Percentiles rank a stretch among this genome's conserved stretches.
These are phyloP conservation scores for Otus sunia DNA, from an alignment of 2,113 vertebrate genomes.

Conservation along the genomic window DNA sequence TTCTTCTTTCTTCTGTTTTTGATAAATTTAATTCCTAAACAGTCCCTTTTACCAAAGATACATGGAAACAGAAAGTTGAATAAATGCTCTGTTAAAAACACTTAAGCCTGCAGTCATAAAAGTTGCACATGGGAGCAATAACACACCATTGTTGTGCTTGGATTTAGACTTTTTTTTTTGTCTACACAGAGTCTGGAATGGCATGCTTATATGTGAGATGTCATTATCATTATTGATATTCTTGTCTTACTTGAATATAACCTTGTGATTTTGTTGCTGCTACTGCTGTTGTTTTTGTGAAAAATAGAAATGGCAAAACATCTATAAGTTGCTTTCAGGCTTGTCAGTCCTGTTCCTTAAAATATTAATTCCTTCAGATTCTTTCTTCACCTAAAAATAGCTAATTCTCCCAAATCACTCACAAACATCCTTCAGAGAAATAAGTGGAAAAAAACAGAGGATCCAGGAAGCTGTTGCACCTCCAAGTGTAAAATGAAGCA, in stretches of 20 bases:
- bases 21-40: neutral
- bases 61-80: neutral
- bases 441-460: neutral
- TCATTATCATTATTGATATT: neutral
- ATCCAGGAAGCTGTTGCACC: neutral
- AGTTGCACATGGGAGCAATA: neutral
- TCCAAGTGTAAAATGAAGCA: neutral
- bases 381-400: neutral
- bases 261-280: neutral
- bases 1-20: neutral
- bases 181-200: neutral
- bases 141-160: neutral
- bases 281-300: neutral
- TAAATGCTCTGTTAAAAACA: neutral
- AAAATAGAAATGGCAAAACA: neutral
- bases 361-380: neutral
- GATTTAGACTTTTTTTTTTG: neutral
- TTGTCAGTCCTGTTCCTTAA: neutral
- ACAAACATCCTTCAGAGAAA: neutral
- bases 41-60: neutral
- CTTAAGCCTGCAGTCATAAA: neutral
- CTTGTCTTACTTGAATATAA: neutral
- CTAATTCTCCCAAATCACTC: neutral
- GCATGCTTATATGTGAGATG: neutral
- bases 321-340: neutral